Base-by-base conservation (phyloP, 2,113 vertebrate species). In the Aptenodytes forsteri region DNA sequence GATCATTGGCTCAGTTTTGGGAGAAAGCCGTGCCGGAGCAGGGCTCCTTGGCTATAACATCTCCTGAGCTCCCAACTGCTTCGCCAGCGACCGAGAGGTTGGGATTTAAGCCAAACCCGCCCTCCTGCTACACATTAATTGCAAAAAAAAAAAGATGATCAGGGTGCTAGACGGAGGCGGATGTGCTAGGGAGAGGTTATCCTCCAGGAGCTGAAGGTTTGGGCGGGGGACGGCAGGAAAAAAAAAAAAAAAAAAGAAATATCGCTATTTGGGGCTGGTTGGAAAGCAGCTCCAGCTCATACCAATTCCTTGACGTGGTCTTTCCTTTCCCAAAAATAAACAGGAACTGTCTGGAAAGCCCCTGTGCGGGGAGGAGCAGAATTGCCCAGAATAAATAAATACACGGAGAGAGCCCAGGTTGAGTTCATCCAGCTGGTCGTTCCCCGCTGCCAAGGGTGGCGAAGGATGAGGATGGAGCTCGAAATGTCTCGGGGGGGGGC, bases 291-390 rank as follows among this genome's bases (percentile, higher is more conserved):
- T 49, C 38, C 1, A 1, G 82, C 75, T 95, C 95, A 96, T 91
- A 73, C 89, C 79, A 14, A 93, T 54, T 94, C 90, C 71, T 91
- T 95, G 93, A 96, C 46, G 13, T 3, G 29, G 47, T 85, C 79
- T 79, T 95, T 96, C 92, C 93, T 82, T 76, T 90, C 22, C 66
- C 89, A 30, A 93, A 97, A 90, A 93, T 93, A 96, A 97, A 92
- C 93, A 94, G 90, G 92, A 95, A 73, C 67, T 0, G 17, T 86
- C 95, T 94, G 95, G 90, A 95, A 95, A 92, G 87, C 66, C 92
- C 93, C 87, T 40, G 10, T 0, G 7, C 0, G 0, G 75, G 61
- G 80, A 92, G 83, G 69, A 90, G 87, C 69, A 64, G 95, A 76
- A 69, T 17, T n/a, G 58, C 62, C 70, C 84, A 88, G 75, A 83